phyloP scores from a whole-genome alignment of 2,113 vertebrate species.

The Dunckerocampus dactyliophorus region DNA sequence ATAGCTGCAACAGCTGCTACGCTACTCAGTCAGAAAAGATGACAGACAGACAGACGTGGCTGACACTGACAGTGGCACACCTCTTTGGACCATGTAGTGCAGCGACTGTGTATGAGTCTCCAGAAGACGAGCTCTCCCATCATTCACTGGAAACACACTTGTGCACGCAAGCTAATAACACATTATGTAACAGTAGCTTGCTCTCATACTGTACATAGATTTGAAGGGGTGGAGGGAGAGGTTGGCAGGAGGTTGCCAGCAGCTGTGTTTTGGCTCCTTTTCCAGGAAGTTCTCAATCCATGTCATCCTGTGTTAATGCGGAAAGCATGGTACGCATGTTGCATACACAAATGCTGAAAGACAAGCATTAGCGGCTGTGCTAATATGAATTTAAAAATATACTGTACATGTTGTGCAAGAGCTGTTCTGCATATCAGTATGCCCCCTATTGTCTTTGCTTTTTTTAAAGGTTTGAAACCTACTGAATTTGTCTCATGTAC shows the following conservation, averaged over 20 bases:
- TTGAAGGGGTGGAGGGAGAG: not conserved
- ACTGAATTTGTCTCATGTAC: no score
- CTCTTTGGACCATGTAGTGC: conserved; percentile 4
- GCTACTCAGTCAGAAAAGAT: no score
- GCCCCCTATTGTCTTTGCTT: no score
- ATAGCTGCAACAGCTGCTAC: no score
- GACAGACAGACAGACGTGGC: no score
- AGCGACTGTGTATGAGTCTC: conserved; percentile 16
- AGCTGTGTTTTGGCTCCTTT: conserved; percentile 5
- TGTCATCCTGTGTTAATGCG: not conserved
- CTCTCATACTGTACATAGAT: conserved; percentile 12
- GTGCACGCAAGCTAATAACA: conserved; percentile 14
- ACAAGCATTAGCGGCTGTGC: not conserved
- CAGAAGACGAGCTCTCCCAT: conserved; percentile 32
- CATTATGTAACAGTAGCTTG: conserved; percentile 38
- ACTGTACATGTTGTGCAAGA: no score
- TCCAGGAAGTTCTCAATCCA: conserved; percentile 13
- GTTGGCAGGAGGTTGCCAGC: not conserved
- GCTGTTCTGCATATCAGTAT: no score
- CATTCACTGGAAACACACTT: conserved; percentile 26
- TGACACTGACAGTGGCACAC: not conserved
- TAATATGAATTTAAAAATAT: no score
- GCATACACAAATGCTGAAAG: not conserved
- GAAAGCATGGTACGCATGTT: no score
- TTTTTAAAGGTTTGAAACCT: no score